A percentile compares a stretch with the other conserved stretches of the same genome.
phyloP scores from a whole-genome alignment of 2,888 invertebrate genomes.

The Heliconius ethilla region DNA sequence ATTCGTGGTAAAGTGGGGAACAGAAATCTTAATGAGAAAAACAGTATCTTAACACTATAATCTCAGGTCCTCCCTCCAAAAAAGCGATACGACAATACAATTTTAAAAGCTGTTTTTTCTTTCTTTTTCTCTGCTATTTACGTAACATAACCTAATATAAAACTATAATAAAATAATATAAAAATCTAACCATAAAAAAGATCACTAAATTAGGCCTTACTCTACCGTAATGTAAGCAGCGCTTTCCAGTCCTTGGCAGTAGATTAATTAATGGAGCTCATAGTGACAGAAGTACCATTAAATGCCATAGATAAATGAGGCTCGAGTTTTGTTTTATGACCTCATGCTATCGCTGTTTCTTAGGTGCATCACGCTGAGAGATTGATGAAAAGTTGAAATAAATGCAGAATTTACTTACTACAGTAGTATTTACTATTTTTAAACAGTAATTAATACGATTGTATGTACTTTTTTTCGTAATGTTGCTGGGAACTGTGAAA shows the following conservation, averaged over 20 bases:
- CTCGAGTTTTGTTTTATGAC: slow-evolving; percentile 25
- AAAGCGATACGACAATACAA: no score
- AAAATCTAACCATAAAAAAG: no score
- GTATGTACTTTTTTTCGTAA: neutral
- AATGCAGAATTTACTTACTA: slow-evolving; percentile 23
- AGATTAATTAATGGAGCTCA: slow-evolving; percentile 21
- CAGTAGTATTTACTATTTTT: neutral
- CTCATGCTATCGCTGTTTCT: slow-evolving; percentile 12
- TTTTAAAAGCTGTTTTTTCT: no score
- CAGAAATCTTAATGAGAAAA: no score
- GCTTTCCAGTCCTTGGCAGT: neutral
- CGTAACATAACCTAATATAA: no score
- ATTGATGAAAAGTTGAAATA: slow-evolving; percentile 25
- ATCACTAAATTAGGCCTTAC: no score
- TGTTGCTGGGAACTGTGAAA: neutral
- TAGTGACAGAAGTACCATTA: slow-evolving; percentile 29
- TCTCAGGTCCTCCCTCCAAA: no score
- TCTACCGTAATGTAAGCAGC: no score
- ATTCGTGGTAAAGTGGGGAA: no score
- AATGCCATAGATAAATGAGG: slow-evolving; percentile 34
- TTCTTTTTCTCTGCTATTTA: no score
- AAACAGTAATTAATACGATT: neutral
- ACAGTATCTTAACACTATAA: no score
- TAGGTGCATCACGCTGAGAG: slow-evolving; percentile 31
- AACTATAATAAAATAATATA: no score